Base-by-base conservation (phyloP, 1,140 invertebrate species). In the Chymomyza costata region DNA sequence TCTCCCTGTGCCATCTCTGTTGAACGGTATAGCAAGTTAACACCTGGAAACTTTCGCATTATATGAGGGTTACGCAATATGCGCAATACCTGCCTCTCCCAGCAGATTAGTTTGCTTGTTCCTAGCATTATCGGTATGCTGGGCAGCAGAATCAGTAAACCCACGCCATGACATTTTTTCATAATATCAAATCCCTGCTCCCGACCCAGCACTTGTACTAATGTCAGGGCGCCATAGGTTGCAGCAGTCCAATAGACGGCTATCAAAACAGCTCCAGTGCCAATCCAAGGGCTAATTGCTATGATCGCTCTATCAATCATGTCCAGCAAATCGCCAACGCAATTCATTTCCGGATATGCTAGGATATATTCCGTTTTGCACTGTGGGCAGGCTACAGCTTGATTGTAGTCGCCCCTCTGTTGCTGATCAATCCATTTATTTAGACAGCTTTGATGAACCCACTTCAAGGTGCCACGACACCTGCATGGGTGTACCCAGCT, bases 401-500 rank as follows among this genome's bases (percentile, higher is more conserved):
- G 89, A 3, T 91, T 89, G 39, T 91, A 89, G 74, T 96, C 95
- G 38, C 95, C 95, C 83, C 94, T 94, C 81, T 99, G 96, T 84
- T 99, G 98, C 86, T 98, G 96, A 86, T 99, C 97, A 3, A 99
- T 82, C 97, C 97, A 99, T 74, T 96, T 88, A 80, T 98, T 96
- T 19, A 99, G 91, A 85, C 97, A 99, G 17, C 90, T 90, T 85
- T 98, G 95, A 86, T 99, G 97, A 11, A 97, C 90, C 96, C 96
- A 98, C 89, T 95, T 96, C 11, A 94, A 95, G 15, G 96, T 95
- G 38, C 97, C 97, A 67, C 93, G 89, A 86, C 97, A 99, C 65
- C 93, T 92, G 86, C 97, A 99, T 1, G 97, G 97, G 81, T 95
- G 93, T 10, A 98, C 94, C 97, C 97, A 99, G 2, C 90, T 88